Base-by-base conservation (phyloP, 2,797 vertebrate genomes). In the Enteromius mattozi region DNA sequence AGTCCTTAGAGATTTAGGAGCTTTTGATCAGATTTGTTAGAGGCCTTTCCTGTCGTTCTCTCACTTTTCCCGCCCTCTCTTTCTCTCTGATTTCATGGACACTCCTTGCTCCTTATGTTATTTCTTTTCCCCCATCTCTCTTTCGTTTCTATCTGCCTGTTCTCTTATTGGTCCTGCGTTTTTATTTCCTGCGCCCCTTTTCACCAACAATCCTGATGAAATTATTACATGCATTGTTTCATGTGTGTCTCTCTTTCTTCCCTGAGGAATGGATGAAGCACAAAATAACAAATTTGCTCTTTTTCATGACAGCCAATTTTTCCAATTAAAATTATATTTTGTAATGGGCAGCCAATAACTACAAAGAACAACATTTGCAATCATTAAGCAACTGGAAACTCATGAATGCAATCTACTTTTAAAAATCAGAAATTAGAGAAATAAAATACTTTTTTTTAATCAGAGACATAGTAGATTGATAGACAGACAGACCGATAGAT, bases 21-120 rank as follows among this genome's bases (percentile, higher is more conserved):
- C 71, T 77, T 82, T 82, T 82, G 56, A 83, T 83, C 61, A 83
- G 45, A 77, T 83, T 75, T 54, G 71, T 83, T 77, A 47, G 17
- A 82, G 71, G 56, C 80, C 59, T 74, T 78, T 76, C 45, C 30
- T 59, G 42, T 65, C 59, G 37, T 71, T 68, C 37, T 71, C 51
- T 76, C 35, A 40, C 42, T 80, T 72, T 66, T 63, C 56, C 30
- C 40, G 37, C 86, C 61, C 37, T 71, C 51, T 66, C 24, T 33
- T 33, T 30, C 21, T 3, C 68, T 59, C 54, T 70, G 21, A 17
- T 37, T 42, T 30, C 35, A 24, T 19, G 45, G 61, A 45, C 27
- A 35, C 61, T 63, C 59, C 59, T 78, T 21, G 14, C 24, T 65
- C 5, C 59, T 45, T 24, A 30, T 19, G 42, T 45, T 33, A 66